Percentiles rank a stretch among this genome's conserved stretches.
Evolutionary conservation across 2,797 vertebrate genomes (phyloP).

Genomic region (Sus cebifrons): DNA sequence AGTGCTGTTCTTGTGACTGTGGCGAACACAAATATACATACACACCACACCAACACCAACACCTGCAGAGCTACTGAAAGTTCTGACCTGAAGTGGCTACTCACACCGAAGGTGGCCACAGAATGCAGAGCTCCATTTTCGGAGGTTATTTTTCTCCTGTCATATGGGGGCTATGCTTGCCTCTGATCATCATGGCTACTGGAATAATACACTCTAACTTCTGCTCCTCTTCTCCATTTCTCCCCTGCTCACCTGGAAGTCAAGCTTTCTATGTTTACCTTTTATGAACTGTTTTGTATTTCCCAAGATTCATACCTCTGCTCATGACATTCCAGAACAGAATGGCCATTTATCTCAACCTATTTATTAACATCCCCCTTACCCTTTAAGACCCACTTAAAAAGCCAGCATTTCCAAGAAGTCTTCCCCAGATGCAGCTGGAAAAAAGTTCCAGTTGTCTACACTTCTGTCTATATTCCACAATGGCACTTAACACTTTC

Average conservation of each 20-base stretch:
- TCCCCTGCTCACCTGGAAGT: conserved; percentile 1
- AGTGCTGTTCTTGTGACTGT: not conserved
- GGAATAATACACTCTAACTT: not conserved
- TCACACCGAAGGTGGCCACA: not conserved
- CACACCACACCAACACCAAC: not conserved
- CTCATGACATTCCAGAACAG: not conserved
- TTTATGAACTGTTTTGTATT: conserved; percentile 24
- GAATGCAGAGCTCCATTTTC: not conserved
- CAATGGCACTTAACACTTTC: not conserved
- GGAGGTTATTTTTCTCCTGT: not conserved
- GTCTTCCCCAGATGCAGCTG: not conserved
- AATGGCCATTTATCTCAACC: not conserved
- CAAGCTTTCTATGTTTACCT: conserved; percentile 4
- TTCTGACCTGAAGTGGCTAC: not conserved
- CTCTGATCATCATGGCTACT: conserved; percentile 7
- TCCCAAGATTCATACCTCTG: conserved; percentile 2
- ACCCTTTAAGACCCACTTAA: not conserved
- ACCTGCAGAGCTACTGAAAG: not conserved
- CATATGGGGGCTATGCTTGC: not conserved
- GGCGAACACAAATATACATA: not conserved
- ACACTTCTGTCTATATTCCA: not conserved
- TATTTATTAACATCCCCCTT: conserved; percentile 8
- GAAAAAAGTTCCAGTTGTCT: not conserved
- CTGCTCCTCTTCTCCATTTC: conserved; percentile 9
- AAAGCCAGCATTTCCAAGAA: conserved; percentile 9